phyloP scores from a whole-genome alignment of 2,888 invertebrate genomes.

The Macaria liturata region DNA sequence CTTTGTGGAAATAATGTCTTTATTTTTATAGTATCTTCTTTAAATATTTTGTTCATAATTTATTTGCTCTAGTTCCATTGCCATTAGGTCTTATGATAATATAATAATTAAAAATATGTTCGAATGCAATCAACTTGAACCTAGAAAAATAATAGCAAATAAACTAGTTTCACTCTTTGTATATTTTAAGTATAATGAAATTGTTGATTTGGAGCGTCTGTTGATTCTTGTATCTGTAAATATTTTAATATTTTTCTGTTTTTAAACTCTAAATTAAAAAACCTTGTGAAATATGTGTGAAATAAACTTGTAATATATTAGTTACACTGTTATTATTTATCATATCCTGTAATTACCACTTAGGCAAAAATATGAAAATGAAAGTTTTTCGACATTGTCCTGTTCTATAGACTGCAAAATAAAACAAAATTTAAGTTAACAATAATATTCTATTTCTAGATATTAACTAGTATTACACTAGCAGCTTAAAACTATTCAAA shows the following conservation, averaged over 20 bases:
- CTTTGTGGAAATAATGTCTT: too few relatives aligned
- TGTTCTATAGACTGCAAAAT: background rate
- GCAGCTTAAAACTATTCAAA: too few relatives aligned
- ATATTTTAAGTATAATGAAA: constrained; percentile 61
- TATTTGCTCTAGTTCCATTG: too few relatives aligned
- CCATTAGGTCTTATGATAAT: too few relatives aligned
- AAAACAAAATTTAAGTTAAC: background rate
- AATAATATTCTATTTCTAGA: background rate
- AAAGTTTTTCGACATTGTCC: background rate
- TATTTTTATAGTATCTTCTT: too few relatives aligned
- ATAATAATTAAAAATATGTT: background rate
- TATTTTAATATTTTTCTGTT: constrained; percentile 72
- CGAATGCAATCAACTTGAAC: constrained; percentile 27
- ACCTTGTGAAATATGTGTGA: constrained; percentile 79
- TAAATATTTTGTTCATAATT: too few relatives aligned
- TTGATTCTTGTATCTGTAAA: constrained; percentile 78
- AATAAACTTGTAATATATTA: constrained; percentile 79
- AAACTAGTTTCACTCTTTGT: constrained; percentile 31
- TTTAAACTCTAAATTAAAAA: constrained; percentile 65
- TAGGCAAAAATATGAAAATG: background rate
- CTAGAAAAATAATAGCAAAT: constrained; percentile 27
- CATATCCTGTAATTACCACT: background rate
- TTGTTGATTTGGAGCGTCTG: constrained; percentile 73
- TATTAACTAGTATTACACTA: too few relatives aligned
- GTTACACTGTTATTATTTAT: constrained; percentile 29